Base-by-base conservation (phyloP, 2,888 invertebrate species). In the Acanthosoma haemorrhoidale region DNA sequence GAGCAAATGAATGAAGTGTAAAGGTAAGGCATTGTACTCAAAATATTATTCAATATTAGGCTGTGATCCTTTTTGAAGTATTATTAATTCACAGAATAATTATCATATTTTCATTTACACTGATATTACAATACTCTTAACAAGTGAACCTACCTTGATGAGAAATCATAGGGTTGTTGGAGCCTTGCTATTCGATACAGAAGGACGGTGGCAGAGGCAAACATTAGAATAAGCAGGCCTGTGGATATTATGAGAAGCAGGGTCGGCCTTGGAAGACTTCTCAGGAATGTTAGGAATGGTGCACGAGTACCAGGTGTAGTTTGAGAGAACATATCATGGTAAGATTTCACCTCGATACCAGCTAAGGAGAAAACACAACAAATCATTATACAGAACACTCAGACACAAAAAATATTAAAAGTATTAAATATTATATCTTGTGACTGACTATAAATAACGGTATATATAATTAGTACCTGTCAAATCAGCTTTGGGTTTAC, bases 151-250 rank as follows among this genome's bases (percentile, higher is more conserved):
- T 71, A 71, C 71, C 69, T 73, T 29, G 70, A 66, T 32, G 67
- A 67, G 34, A 67, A 67, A 34, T 39, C 39, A 18, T 60, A 59
- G 32, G 70, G 69, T 34, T 69, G 58, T 57, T 81, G 82, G 41
- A 82, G 79, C 75, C 80, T 80, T 72, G 84, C 81, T 75, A 86
- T 84, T 75, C 86, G 80, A 77, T 84, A 85, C 6, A 86, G 80
- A 60, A 86, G 79, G 51, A 84, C 80, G 61, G 83, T 82, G 18
- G 86, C 85, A 21, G 86, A 86, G 63, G 85, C 76, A 77, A 85
- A 82, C 70, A 86, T 79, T 71, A 85, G 79, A 63, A 85, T 79
- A 71, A 85, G 80, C 77, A 86, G 79, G 60, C 83, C 78, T 25
- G 84, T 84, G 74, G 84, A 84, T 51, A 83, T 79, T 71, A 83